These are phyloP conservation scores for Stenopsyche tienmushanensis DNA, from an alignment of 1,140 invertebrate species.

Conservation along the genomic window DNA sequence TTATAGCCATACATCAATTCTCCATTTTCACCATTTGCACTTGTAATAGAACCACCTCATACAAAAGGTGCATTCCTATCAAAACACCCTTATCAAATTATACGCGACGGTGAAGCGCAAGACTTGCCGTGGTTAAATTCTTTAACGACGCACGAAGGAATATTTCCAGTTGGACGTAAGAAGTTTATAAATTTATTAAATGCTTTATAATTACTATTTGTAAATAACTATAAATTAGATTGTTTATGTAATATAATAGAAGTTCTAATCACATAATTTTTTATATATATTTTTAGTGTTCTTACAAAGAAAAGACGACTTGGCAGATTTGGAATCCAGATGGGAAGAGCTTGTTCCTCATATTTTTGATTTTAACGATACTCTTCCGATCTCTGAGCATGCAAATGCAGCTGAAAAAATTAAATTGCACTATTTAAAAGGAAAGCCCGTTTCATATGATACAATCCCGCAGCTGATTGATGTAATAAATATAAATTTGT, in stretches of 20 bases:
- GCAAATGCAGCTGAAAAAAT: conserved; percentile 53
- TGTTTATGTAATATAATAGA: conserved; percentile 60
- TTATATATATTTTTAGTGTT: conserved; percentile 57
- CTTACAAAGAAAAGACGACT: conserved; percentile 46
- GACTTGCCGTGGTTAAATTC: conserved; percentile 62
- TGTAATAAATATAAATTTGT: conserved; percentile 38
- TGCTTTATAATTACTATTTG: no score
- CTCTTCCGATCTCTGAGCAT: conserved; percentile 52
- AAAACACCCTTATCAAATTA: conserved; percentile 57
- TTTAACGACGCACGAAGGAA: conserved; percentile 60
- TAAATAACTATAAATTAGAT: conserved; percentile 62
- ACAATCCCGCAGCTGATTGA: conserved; percentile 49
- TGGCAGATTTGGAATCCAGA: conserved; percentile 54
- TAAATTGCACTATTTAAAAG: conserved; percentile 58
- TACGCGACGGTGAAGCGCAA: conserved; percentile 54
- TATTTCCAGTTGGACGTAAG: conserved; percentile 59
- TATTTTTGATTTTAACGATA: conserved; percentile 64
- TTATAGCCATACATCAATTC: conserved; percentile 30
- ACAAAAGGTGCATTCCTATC: conserved; percentile 58
- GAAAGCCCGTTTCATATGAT: conserved; percentile 52
- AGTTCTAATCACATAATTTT: no score
- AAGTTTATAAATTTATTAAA: no score
- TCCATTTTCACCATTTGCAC: conserved; percentile 57
- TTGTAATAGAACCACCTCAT: conserved; percentile 56
- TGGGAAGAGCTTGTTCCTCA: conserved; percentile 60